Evolutionary conservation across 2,113 vertebrate species (phyloP).

Genomic region (Neopipo cinnamomea): DNA sequence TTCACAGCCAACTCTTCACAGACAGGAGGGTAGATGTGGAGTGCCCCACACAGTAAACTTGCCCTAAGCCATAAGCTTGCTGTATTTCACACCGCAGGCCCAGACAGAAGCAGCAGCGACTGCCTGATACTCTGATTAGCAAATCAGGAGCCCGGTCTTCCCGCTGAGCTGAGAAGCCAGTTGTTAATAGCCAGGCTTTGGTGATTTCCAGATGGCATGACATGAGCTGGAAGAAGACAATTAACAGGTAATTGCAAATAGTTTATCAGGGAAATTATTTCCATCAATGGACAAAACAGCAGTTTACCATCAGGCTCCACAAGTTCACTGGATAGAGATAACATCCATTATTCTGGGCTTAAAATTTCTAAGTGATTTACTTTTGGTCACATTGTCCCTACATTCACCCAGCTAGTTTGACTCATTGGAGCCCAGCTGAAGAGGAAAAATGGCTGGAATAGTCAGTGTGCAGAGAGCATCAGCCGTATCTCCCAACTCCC

Average conservation of each 20-base stretch:
- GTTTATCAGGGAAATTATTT: neutral
- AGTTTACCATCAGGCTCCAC: neutral
- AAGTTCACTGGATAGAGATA: neutral
- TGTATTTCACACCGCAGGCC: neutral
- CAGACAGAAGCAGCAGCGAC: neutral
- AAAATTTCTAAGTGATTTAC: neutral
- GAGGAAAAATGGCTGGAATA: neutral
- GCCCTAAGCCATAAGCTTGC: neutral
- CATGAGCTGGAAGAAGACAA: neutral
- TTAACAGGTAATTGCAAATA: neutral
- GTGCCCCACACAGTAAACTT: neutral
- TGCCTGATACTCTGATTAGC: neutral
- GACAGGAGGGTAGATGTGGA: neutral
- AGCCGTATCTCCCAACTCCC: neutral
- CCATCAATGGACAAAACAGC: neutral
- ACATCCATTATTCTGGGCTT: neutral
- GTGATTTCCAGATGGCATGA: neutral
- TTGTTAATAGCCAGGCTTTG: neutral
- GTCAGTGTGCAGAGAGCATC: neutral
- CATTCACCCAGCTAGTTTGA: neutral
- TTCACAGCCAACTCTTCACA: neutral
- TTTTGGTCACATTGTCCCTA: neutral
- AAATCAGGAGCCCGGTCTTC: neutral
- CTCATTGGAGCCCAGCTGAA: neutral
- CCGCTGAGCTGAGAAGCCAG: neutral